Conservation (phyloP, 1,140 invertebrate species). For the Nautilus pompilius region DNA sequence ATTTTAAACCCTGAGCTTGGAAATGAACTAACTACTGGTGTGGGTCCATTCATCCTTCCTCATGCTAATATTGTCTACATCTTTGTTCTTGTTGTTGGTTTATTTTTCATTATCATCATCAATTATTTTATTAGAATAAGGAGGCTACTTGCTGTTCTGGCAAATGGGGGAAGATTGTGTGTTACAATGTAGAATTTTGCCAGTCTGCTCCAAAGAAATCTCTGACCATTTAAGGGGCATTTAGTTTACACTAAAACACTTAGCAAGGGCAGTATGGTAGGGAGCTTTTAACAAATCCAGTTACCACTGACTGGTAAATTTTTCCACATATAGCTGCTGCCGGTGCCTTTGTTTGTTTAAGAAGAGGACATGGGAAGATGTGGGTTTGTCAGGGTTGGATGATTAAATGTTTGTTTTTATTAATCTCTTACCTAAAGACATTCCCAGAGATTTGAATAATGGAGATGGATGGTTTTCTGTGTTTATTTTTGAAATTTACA, state of each 20-base stretch:
- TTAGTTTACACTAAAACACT: neutral
- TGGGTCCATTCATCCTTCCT: neutral
- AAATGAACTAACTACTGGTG: neutral
- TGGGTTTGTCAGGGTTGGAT: too few relatives aligned
- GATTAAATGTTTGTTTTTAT: too few relatives aligned
- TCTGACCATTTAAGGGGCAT: neutral
- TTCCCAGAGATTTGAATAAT: too few relatives aligned
- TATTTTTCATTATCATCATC: neutral
- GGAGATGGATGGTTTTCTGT: too few relatives aligned
- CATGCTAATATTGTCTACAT: neutral
- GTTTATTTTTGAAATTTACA: too few relatives aligned
- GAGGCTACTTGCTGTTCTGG: constrained; percentile 5
- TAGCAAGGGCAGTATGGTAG: neutral
- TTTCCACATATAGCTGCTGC: constrained; percentile 18
- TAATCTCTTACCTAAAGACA: too few relatives aligned
- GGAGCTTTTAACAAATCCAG: neutral
- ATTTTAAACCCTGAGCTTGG: neutral
- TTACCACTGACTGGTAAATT: too few relatives aligned
- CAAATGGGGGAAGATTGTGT: constrained; percentile 4
- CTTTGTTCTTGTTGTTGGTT: neutral
- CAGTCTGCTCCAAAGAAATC: neutral
- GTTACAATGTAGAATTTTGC: neutral
- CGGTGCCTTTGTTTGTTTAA: constrained; percentile 22
- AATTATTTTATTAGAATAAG: neutral
- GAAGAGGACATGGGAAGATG: too few relatives aligned